Base-by-base conservation (phyloP, 2,888 invertebrate genomes). In the Drosophila imparisetae region DNA sequence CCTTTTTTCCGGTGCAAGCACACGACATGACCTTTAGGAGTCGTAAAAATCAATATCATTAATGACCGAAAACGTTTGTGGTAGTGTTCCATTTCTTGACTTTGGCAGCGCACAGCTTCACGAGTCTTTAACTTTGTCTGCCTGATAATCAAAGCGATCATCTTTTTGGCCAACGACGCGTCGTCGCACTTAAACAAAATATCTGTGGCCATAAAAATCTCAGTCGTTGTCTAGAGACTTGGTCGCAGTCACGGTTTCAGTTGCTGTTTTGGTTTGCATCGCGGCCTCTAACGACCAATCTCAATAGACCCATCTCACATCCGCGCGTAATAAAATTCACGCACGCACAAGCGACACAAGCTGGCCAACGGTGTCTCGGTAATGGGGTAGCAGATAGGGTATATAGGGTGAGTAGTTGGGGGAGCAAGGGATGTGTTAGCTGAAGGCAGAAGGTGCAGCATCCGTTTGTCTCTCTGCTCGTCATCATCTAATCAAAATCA, bases 241-340 rank as follows among this genome's bases (percentile, higher is more conserved):
- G 49, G 66, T 1, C 54, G 15, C 42, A 6, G 72, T 52, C 63
- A 49, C 71, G 48, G 38, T 42, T 24, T 30, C 13, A 27, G 55
- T 18, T 53, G 29, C 40, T 36, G 49, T 48, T 42, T 45, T 42
- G 36, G 55, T 54, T 55, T n/a, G 29, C 52, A 29, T 21, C 42
- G 62, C 40, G 30, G 42, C 29, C 45, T 68, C 66, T 69, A 69
- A 69, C 66, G 75, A 40, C 24, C 65, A 18, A 50, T 64, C 79
- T 80, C 86, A 69, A 84, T 84, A 85, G 88, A 89, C 86, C 54
- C 84, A 84, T 57, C 55, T 86, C 84, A 86, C 83, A 84, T 88
- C 84, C 84, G 86, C 80, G 86, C 80, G 79, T 86, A 86, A 86
- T 86, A 87, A 86, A 86, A 89, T 77, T 81, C 89, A 85, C 88